These are phyloP conservation scores for Girardinichthys multiradiatus DNA, from an alignment of 2,113 vertebrate genomes.

Conservation along the genomic window DNA sequence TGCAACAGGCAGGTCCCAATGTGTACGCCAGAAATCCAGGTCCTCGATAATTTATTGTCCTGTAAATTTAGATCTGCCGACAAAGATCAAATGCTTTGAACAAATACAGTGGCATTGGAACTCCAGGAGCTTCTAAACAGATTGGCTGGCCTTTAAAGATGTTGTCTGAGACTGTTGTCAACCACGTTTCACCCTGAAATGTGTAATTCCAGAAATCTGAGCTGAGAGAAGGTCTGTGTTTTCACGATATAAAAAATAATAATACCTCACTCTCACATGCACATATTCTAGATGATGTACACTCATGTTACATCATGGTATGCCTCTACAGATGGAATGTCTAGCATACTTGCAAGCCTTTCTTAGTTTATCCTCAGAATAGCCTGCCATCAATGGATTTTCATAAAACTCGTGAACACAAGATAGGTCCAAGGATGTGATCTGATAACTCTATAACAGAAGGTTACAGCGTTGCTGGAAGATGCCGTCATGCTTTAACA, in stretches of 20 bases:
- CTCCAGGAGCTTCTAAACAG: slow-evolving; percentile 46
- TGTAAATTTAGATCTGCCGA: slow-evolving; percentile 77
- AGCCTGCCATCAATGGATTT: slow-evolving; percentile 60
- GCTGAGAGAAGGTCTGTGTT: slow-evolving; percentile 18
- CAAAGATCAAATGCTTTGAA: slow-evolving; percentile 61
- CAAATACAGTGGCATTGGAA: slow-evolving; percentile 60
- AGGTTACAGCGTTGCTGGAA: slow-evolving; percentile 26
- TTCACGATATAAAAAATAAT: slow-evolving; percentile 11
- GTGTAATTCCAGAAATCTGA: slow-evolving; percentile 15
- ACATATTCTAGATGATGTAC: slow-evolving; percentile 25
- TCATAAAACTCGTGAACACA: slow-evolving; percentile 48
- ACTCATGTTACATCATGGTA: slow-evolving; percentile 47
- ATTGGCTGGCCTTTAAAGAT: slow-evolving; percentile 50
- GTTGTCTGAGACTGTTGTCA: slow-evolving; percentile 42
- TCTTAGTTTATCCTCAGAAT: slow-evolving; percentile 50
- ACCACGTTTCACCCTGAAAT: slow-evolving; percentile 22
- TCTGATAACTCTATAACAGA: slow-evolving; percentile 58
- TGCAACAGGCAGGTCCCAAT: slow-evolving; percentile 35
- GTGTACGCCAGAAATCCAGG: slow-evolving; percentile 49
- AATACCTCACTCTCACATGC: not conserved
- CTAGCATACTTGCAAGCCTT: slow-evolving; percentile 35
- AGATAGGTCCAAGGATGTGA: slow-evolving; percentile 31
- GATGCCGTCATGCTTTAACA: slow-evolving; percentile 47
- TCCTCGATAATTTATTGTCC: slow-evolving; percentile 75
- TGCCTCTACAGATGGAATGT: slow-evolving; percentile 20